Evolutionary conservation across 2,888 invertebrate species (phyloP), one percentile per base, ranked within the genome.

Genomic region (Acleris literana): DNA sequence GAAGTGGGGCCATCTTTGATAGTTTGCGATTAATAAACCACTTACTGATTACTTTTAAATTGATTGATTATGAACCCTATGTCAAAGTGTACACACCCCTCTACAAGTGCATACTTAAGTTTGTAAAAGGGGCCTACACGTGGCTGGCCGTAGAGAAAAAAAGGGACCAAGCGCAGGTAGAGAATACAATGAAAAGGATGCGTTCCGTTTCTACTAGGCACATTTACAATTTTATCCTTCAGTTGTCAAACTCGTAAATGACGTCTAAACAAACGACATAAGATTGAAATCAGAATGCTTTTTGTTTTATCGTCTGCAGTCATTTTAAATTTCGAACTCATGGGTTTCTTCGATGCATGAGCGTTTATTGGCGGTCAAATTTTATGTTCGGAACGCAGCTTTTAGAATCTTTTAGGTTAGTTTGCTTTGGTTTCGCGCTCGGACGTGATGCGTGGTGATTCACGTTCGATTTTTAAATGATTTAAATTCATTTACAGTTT

Each of bases 91-190:
- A n/a, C 51, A 4, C 13, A 3, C 6, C 5, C 18, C 13, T 18
- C 44, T 16, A 29, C 20, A 56, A 51, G 46, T 33, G 55, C 51
- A 51, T n/a, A 29, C 17, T 22, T 56, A 56, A 56, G 22, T 44
- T 61, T 61, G 65, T 61, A 51, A 55, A 55, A 61, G 39, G 49
- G 33, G 16, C 39, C 11, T 16, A 46, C 39, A 55, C 60, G 64
- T 65, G 56, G 58, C 49, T 64, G 67, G 53, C 64, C 44, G 51
- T 58, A 53, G 61, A 55, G 60, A 65, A 69, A 69, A 69, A 67
- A 67, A 89, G 82, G 88, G 87, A 84, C 84, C 76, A 80, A 77
- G 76, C 84, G 82, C 92, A 92, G 92, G 92, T 92, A 92, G 85
- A 87, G 82, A 85, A 80, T 71, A 80, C 81, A 84, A 85, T 84